Base-by-base conservation (phyloP, 2,797 vertebrate species). In the Oryzias dopingdopingensis region DNA sequence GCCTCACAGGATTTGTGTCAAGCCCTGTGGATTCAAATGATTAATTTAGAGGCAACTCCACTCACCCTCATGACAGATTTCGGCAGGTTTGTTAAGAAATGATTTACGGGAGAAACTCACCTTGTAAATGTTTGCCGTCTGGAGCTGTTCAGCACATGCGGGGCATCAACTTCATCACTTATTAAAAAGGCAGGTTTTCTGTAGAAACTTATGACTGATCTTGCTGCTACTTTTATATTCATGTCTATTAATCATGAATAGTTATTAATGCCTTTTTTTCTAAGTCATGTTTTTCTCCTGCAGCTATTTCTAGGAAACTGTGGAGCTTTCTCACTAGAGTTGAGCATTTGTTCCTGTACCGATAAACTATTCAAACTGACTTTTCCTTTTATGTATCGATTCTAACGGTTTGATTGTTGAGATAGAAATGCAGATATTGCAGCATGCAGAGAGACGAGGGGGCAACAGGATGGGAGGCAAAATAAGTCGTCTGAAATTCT, bases 291-390 rank as follows among this genome's bases (percentile, higher is more conserved):
- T 26, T 32, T 14, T 16, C 6, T 20, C 29, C 44, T 14, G 29
- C 17, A 54, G 14, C 2, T 43, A 6, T 40, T 52, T 13, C n/a
- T 40, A 58, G 51, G 43, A 32, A 7, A 22, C 20, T 49, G 14
- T 56, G 48, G 14, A 57, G 26, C 17, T 74, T 22, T 52, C 16
- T 52, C 14, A 65, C 47, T 59, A 46, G 59, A 24, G 15, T 32
- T 17, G 7, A 48, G 67, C 44, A 18, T 57, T 14, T 44, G 43
- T 41, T 55, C 62, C 62, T 71, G 54, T 83, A 79, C 74, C 56
- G 67, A 65, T 77, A 75, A 79, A 67, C 45, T 62, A 70, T 84
- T 70, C 42, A 32, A 68, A 52, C 45, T n/a, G 46, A 42, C 56
- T 71, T 58, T 32, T 61, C 42, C 48, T 15, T 56, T 65, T 64